Base-by-base conservation (phyloP, 2,797 vertebrate genomes). In the Hafferia zeledoni region DNA sequence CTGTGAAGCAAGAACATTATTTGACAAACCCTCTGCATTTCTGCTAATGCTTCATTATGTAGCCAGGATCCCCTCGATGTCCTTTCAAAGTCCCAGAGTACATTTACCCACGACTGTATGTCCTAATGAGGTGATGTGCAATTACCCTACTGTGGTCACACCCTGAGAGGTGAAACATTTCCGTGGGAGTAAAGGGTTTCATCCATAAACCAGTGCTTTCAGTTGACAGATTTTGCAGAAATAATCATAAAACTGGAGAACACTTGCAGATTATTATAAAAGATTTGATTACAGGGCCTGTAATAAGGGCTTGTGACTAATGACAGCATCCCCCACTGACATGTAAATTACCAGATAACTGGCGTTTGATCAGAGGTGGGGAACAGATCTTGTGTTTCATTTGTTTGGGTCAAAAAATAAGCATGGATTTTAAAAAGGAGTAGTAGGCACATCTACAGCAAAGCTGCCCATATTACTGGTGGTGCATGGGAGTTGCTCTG, bases 231-330 rank as follows among this genome's bases (percentile, higher is more conserved):
- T n/a, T 80, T 37, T 50, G 65, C 64, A 63, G 64, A 70, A 77
- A 75, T 75, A 39, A 67, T 90, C 77, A 83, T 49, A 83, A 57
- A 83, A 71, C 76, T 77, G 57, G 18, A 77, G 80, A 87, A 87
- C 1, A 1, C 50, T 81, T 60, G 37, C 30, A 53, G 68, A 28
- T 75, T 88, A 31, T 57, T 68, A 86, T 9, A 87, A 83, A 93
- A 75, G 72, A 93, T 37, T 16, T 0, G 1, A 91, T 88, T 78
- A 71, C 27, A 39, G 49, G 43, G 85, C 30, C 1, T 0, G 11
- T 64, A 95, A 84, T 76, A 94, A 83, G 10, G 47, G 63, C 33
- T 37, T 46, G 46, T 74, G 88, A 94, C 31, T 91, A 90, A 93
- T n/a, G 33, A 46, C 76, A 88, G 68, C 65, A 41, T 55, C 43